Base-by-base conservation (phyloP, 2,888 invertebrate species). In the Melolontha melolontha region DNA sequence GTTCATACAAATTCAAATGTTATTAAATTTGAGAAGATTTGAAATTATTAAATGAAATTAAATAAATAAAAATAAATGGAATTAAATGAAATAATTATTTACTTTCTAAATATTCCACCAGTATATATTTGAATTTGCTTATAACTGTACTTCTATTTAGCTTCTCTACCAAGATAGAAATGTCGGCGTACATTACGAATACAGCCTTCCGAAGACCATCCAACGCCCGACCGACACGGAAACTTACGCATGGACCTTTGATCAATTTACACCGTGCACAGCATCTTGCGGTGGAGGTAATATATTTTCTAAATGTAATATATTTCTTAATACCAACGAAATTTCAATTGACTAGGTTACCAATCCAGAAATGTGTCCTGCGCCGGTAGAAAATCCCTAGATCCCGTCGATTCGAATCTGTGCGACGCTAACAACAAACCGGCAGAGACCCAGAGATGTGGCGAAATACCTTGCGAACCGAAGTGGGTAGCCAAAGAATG, bases 231-330 rank as follows among this genome's bases (percentile, higher is more conserved):
- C 86, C 1, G 89, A 91, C 75, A 87, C 88, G 0, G 91, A 93
- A 77, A 89, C 89, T 47, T 97, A 96, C 84, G 88, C 90, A 51
- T 98, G 98, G 97, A 88, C 90, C 42, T 88, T 88, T 74, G 91
- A 90, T 49, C 87, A 90, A 71, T 97, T 92, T 82, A 89, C 90
- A 0, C 87, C 89, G 0, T 98, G 98, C 85, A 92, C 90, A 74
- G 89, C 89, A n/a, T 86, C 91, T 7, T 98, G 98, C 79, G 98
- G 97, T 12, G 95, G 94, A 85, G 98, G 97, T 90, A 34, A 10
- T 34, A 34, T 34, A 34, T 10, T 34, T 34, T 51, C 10, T 8
- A 16, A 55, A 16, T 2, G 14, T 8, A 47, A 14, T 12, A 40
- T 52, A 41, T 41, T 11, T 50, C 11, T 64, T 4, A 8, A 22